Percentiles rank a stretch among this genome's conserved stretches.
These are phyloP conservation scores for Willisornis vidua DNA, from an alignment of 2,113 vertebrate species.

Conservation along the genomic window DNA sequence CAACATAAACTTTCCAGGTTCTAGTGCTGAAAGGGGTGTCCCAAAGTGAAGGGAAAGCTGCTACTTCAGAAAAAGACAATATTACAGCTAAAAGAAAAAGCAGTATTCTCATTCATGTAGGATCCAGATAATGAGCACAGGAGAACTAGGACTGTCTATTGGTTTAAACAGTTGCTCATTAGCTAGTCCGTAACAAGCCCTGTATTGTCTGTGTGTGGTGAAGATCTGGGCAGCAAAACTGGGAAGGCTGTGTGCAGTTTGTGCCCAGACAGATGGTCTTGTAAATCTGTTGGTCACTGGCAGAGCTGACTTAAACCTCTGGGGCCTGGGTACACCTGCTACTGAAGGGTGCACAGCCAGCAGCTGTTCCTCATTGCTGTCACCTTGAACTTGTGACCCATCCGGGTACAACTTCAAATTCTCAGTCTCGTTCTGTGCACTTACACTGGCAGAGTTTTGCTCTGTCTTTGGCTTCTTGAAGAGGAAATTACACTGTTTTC, in stretches of 20 bases:
- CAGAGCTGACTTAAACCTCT: slow-evolving; percentile 43
- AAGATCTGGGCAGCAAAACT: slow-evolving; percentile 25
- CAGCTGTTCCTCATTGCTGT: slow-evolving; percentile 39
- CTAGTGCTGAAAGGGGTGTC: neutral
- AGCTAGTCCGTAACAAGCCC: slow-evolving; percentile 41
- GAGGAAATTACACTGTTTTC: neutral
- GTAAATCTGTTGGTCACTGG: slow-evolving; percentile 24
- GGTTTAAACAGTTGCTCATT: slow-evolving; percentile 49
- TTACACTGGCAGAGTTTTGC: neutral
- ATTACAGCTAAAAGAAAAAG: neutral
- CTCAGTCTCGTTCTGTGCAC: neutral
- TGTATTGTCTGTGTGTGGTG: slow-evolving; percentile 18
- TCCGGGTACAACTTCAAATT: neutral
- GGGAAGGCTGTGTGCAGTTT: slow-evolving; percentile 9
- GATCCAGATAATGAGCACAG: neutral
- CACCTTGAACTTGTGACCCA: slow-evolving; percentile 61
- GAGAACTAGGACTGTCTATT: neutral
- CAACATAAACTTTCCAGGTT: neutral
- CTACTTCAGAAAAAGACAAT: neutral
- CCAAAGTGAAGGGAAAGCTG: neutral
- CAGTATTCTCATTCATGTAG: neutral
- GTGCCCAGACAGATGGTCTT: slow-evolving; percentile 40
- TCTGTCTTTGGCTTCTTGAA: neutral
- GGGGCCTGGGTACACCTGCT: slow-evolving; percentile 59
- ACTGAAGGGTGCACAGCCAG: neutral